Conservation (phyloP, 2,888 invertebrate species). For the Shargacucullia verbasci region DNA sequence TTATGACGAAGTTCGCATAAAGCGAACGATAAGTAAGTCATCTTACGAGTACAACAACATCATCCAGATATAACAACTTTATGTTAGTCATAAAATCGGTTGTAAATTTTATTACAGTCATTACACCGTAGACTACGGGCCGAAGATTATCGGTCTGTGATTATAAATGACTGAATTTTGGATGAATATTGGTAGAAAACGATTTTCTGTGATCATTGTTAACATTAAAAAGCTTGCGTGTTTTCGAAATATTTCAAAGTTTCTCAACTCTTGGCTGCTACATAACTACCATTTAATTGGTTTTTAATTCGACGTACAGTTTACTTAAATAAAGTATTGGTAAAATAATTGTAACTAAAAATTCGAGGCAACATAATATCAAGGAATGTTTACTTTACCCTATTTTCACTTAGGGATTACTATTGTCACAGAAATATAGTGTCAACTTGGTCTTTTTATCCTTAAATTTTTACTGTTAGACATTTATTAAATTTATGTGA, state of each 20-base stretch:
- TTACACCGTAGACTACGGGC: conserved; percentile 42
- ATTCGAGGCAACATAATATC: no score
- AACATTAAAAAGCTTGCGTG: conserved; percentile 4
- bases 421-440: no score
- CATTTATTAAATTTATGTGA: conserved; percentile 4
- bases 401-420: no score
- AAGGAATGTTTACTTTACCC: no score
- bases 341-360: no score
- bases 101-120: conserved; percentile 67
- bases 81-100: conserved; percentile 61
- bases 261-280: no score
- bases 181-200: conserved; percentile 20
- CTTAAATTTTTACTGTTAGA: neutral
- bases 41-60: conserved; percentile 43
- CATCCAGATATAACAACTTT: conserved; percentile 62
- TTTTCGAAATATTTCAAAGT: neutral
- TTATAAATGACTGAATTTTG: conserved; percentile 50
- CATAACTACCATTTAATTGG: no score
- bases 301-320: no score
- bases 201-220: conserved; percentile 17
- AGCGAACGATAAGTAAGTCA: conserved; percentile 55
- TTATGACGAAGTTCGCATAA: conserved; percentile 53
- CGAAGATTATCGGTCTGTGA: conserved; percentile 51
- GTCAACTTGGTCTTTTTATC: no score
- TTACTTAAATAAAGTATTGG: no score